Base-by-base conservation (phyloP, 2,888 invertebrate genomes). In the Macaria liturata region DNA sequence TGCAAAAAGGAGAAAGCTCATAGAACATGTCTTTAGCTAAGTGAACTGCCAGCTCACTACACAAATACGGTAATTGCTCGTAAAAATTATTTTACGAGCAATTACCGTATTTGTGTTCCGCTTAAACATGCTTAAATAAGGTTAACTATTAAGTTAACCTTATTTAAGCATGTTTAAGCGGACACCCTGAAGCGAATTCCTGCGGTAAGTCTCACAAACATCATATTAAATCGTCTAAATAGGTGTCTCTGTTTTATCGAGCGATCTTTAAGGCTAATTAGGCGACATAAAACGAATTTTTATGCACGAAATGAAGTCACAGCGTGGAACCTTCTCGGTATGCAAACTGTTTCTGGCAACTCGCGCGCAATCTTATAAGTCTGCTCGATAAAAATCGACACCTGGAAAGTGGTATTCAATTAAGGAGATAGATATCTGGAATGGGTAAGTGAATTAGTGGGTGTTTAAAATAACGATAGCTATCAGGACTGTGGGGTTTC, bases 331-430 rank as follows among this genome's bases (percentile, higher is more conserved):
- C 58, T 46, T 57, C 46, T 34, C 50, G 49, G 32, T 20, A 40
- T 50, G 49, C 49, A 53, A 59, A 57, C 46, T 59, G 55, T 52
- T 72, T 54, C 30, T 30, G n/a, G 34, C 42, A 57, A 55, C 53
- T 52, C 50, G 46, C 44, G 54, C 32, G 54, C 40, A 52, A 39
- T 59, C 61, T 65, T 31, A 32, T 47, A 68, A 66, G 65, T 69
- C 67, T 59, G 59, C 59, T 62, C 65, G 71, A 77, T 80, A 67
- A 67, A 62, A 71, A 78, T 75, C 72, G 65, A 69, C 66, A 68
- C 64, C 62, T 68, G 70, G 75, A 75, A 72, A 74, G 73, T 70
- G 69, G 72, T 71, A 72, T 78, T 80, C 77, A 78, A 81, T 81
- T 80, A 81, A 70, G 60, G 48, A 74, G 78, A 78, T 79, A 75